phyloP scores from a whole-genome alignment of 2,797 vertebrate genomes.

The Diplodus sargus region DNA sequence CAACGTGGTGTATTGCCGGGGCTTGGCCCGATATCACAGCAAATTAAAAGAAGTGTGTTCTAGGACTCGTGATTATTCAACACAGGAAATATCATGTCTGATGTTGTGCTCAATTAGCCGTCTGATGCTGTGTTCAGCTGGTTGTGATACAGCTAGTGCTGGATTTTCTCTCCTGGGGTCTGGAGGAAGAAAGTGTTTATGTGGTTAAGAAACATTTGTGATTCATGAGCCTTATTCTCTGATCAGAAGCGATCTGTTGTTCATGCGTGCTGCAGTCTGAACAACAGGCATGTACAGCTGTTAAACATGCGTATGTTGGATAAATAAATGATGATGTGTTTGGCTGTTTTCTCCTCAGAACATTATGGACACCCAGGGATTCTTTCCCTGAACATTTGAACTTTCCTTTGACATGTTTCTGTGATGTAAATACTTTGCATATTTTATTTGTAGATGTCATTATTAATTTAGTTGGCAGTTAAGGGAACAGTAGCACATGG shows the following conservation, averaged over 20 bases:
- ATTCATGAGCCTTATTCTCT: slow-evolving; percentile 39
- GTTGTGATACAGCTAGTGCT: slow-evolving; percentile 27
- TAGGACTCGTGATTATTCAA: slow-evolving; percentile 40
- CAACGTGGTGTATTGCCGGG: slow-evolving; percentile 43
- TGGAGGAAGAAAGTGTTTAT: slow-evolving; percentile 54
- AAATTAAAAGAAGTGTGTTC: slow-evolving; percentile 31
- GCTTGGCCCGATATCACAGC: slow-evolving; percentile 47
- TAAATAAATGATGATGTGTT: slow-evolving; percentile 62
- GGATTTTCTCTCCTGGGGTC: slow-evolving; percentile 33
- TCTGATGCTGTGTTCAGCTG: slow-evolving; percentile 31
- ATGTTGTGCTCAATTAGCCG: slow-evolving; percentile 37
- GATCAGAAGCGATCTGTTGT: slow-evolving; percentile 35
- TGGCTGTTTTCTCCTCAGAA: slow-evolving; percentile 44
- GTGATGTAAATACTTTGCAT: slow-evolving; percentile 51
- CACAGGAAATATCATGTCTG: slow-evolving; percentile 49
- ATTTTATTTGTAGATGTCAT: slow-evolving; percentile 55
- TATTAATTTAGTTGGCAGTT: slow-evolving; percentile 51
- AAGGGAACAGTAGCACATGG: slow-evolving; percentile 26
- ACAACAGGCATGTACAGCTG: slow-evolving; percentile 38
- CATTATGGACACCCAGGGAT: slow-evolving; percentile 36
- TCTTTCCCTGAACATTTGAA: slow-evolving; percentile 7
- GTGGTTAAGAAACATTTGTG: slow-evolving; percentile 52
- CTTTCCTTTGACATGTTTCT: slow-evolving; percentile 33
- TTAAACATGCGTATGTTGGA: slow-evolving; percentile 43
- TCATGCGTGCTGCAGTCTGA: slow-evolving; percentile 19